phyloP scores from a whole-genome alignment of 2,888 invertebrate species.

The Drosophila putrida region DNA sequence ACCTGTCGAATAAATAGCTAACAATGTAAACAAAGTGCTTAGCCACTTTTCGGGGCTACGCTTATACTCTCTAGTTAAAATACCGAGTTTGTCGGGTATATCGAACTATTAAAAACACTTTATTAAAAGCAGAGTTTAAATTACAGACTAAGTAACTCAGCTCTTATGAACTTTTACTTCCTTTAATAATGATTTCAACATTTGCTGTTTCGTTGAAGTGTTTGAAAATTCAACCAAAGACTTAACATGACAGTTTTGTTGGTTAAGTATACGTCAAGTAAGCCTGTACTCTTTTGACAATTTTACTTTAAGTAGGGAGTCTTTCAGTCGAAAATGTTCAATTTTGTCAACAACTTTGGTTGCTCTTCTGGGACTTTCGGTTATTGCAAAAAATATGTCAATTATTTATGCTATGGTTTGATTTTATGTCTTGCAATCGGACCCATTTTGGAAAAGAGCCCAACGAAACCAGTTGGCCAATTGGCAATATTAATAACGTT shows the following conservation, averaged over 20 bases:
- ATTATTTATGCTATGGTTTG: slow-evolving; percentile 38
- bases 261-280: not conserved
- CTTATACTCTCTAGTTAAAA: slow-evolving; percentile 20
- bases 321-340: not conserved
- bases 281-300: not conserved
- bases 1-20: slow-evolving; percentile 51
- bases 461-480: not conserved
- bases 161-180: too few species aligned
- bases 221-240: too few species aligned
- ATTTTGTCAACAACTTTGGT: not conserved
- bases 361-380: not conserved
- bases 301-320: not conserved
- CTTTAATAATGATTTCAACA: too few species aligned
- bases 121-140: too few species aligned
- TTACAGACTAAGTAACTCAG: too few species aligned
- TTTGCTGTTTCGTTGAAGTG: too few species aligned
- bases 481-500: slow-evolving; percentile 66
- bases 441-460: not conserved
- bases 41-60: slow-evolving; percentile 39
- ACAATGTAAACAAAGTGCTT: slow-evolving; percentile 66
- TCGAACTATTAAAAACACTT: too few species aligned
- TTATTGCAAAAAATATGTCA: slow-evolving; percentile 20
- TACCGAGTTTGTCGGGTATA: too few species aligned
- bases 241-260: too few species aligned
- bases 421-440: slow-evolving; percentile 31